Evolutionary conservation across 2,888 invertebrate genomes (phyloP), one percentile per base, ranked within the genome.

Genomic region (Nephrotoma appendiculata): DNA sequence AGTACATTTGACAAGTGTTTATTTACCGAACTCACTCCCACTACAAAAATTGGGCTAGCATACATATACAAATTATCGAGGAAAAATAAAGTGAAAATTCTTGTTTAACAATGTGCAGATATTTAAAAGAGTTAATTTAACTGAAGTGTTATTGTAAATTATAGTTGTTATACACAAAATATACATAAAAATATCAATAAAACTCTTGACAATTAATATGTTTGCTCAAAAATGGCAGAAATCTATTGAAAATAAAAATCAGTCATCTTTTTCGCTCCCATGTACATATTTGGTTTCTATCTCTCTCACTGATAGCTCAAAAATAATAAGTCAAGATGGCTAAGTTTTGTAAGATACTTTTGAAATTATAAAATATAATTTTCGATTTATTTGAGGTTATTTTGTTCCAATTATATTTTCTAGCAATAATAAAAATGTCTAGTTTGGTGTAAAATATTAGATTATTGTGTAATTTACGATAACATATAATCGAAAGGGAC

Each of bases 351-450:
- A 84, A 84, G 84, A 84, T 84, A 84, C 43, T 84, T 43, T 41
- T 84, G 31, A 83, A 83, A 83, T 83, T 11, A 84, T 84, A 84
- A 71, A 71, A 71, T 71, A 19, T 31, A 31, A 31, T 71, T 71
- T 71, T 71, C 71, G 71, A 84, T 84, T 84, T 84, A 41, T 84
- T 84, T 84, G n/a, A 6, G 42, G 41, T 84, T 84, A 42, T 84
- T 83, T 84, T 42, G 15, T 84, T 42, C 42, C 41, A 84, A 43
- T 84, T 71, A 31, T 31, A 71, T n/a, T 19, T 31, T 71, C 71
- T 84, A 84, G 84, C n/a, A 84, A 84, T 84, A 84, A 31, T 84
- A 12, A 15, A 84, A 84, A 84, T 84, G 84, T 84, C 84, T 84
- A 15, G 43, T 42, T 42, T n/a, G 42, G 84, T 84, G 84, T 84